Conservation (phyloP, 2,888 invertebrate species). For the Biston betularia region DNA sequence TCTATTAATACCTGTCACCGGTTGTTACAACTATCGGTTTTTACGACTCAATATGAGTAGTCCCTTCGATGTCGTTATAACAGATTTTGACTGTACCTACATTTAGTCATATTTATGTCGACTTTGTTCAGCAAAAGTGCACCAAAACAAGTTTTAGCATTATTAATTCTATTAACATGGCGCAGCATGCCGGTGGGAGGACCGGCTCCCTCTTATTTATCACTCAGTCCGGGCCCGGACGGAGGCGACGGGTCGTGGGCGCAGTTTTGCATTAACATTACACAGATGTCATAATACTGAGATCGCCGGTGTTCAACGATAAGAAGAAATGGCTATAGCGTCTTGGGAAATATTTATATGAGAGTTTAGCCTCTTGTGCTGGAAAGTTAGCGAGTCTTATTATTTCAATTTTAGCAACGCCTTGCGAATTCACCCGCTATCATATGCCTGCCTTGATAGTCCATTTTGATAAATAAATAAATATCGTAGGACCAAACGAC, state of each 20-base stretch:
- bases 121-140: background rate
- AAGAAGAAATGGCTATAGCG: slow-evolving; percentile 22
- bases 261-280: slow-evolving; percentile 71
- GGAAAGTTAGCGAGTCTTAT: too few species aligned
- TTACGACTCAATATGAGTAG: too few species aligned
- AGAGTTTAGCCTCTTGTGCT: background rate
- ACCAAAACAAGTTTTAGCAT: slow-evolving; percentile 20
- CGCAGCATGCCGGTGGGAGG: slow-evolving; percentile 62
- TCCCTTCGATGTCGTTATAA: too few species aligned
- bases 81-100: too few species aligned
- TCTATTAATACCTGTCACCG: too few species aligned
- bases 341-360: slow-evolving; percentile 9
- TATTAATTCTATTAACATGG: slow-evolving; percentile 36
- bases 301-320: slow-evolving; percentile 30
- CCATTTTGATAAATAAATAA: too few species aligned
- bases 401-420: too few species aligned
- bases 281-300: slow-evolving; percentile 65
- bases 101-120: background rate
- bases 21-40: too few species aligned
- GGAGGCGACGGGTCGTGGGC: slow-evolving; percentile 72
- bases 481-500: too few species aligned
- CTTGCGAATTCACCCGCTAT: too few species aligned
- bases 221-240: slow-evolving; percentile 34
- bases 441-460: too few species aligned
- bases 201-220: slow-evolving; percentile 71